A percentile compares a stretch with the other conserved stretches of the same genome.
Conservation (phyloP, 2,797 vertebrate genomes). For the Sparidentex hasta region DNA sequence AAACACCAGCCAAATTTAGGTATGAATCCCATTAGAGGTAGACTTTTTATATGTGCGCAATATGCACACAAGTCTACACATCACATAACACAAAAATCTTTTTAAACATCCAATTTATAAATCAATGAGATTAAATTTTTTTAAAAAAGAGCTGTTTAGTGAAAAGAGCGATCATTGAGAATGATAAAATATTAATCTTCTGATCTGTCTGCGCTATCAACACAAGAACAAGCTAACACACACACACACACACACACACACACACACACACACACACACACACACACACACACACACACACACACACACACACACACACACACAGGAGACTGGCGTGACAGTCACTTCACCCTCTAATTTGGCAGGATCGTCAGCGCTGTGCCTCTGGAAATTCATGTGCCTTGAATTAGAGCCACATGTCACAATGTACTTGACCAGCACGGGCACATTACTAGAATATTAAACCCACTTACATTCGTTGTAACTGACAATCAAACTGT, state of each 20-base stretch:
- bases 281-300: slow-evolving; percentile 22
- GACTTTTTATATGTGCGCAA: not conserved
- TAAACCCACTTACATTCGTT: slow-evolving; percentile 88
- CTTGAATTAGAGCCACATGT: slow-evolving; percentile 96
- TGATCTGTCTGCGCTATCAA: slow-evolving; percentile 51
- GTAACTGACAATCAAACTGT: slow-evolving; percentile 93
- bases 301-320: slow-evolving; percentile 20
- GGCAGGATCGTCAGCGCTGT: slow-evolving; percentile 89
- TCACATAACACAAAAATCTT: not conserved
- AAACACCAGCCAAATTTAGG: slow-evolving; percentile 20
- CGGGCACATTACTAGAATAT: slow-evolving; percentile 90
- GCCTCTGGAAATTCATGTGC: slow-evolving; percentile 94
- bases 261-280: slow-evolving; percentile 21
- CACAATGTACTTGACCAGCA: slow-evolving; percentile 89
- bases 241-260: slow-evolving; percentile 25
- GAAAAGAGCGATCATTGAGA: not conserved
- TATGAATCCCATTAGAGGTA: slow-evolving; percentile 2
- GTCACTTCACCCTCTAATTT: slow-evolving; percentile 90
- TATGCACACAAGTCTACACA: not conserved
- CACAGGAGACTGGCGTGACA: slow-evolving; percentile 80
- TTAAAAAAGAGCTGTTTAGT: not conserved
- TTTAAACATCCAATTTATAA: not conserved
- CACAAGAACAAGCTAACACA: slow-evolving; percentile 21
- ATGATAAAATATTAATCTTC: slow-evolving; percentile 25
- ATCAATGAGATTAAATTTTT: too few relatives aligned